Conservation (phyloP, 2,888 invertebrate species). For the Eristalis intricaria region DNA sequence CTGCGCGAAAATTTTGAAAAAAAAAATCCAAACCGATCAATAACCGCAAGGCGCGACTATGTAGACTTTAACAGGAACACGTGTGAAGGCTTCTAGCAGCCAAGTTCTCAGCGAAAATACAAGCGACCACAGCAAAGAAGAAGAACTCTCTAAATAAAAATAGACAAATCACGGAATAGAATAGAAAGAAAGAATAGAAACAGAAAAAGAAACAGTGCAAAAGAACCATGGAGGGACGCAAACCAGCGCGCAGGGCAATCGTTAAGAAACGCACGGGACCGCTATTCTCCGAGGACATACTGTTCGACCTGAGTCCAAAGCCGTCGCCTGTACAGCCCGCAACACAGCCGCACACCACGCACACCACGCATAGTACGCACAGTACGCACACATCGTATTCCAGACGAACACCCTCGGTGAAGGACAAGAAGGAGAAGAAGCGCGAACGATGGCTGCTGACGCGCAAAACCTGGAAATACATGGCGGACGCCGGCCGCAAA, state of each 20-base stretch:
- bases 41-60: too few species aligned
- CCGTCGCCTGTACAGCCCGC: not conserved
- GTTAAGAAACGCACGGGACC: conserved; percentile 76
- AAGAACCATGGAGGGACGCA: conserved; percentile 37
- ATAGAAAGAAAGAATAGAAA: not conserved
- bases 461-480: conserved; percentile 94
- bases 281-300: conserved; percentile 73
- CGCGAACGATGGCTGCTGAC: conserved; percentile 92
- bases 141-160: too few species aligned
- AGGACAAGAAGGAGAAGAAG: conserved; percentile 75
- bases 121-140: too few species aligned
- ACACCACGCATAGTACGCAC: conserved; percentile 50
- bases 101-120: too few species aligned
- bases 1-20: too few species aligned
- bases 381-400: conserved; percentile 16
- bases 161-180: not conserved
- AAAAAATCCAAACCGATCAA: too few species aligned
- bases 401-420: conserved; percentile 43
- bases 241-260: conserved; percentile 43
- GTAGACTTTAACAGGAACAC: too few species aligned
- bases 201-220: not conserved
- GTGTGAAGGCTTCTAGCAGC: too few species aligned
- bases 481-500: conserved; percentile 94
- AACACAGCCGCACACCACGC: conserved; percentile 17
- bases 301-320: conserved; percentile 71